Percentiles rank a stretch among this genome's conserved stretches.
These are phyloP conservation scores for Aphidoletes aphidimyza DNA, from an alignment of 2,888 invertebrate species.

Conservation along the genomic window DNA sequence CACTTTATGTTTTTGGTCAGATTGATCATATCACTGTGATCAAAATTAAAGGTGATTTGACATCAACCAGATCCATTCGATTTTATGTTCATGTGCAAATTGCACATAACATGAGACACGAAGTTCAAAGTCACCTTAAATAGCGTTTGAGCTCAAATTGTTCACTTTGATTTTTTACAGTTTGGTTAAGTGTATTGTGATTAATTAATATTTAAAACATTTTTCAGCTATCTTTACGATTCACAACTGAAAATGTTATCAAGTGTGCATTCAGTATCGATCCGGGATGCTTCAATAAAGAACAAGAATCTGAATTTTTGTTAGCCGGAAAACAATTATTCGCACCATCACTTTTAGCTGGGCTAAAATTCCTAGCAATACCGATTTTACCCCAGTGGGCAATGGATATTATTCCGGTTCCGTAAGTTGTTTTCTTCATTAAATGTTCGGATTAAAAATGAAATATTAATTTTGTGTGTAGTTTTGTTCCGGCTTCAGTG, in stretches of 20 bases:
- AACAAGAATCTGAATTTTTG: slow-evolving; percentile 57
- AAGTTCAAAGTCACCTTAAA: no score
- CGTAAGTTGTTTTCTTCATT: slow-evolving; percentile 49
- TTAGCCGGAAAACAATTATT: slow-evolving; percentile 56
- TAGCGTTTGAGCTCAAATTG: no score
- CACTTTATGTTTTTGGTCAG: no score
- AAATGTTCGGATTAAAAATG: background rate
- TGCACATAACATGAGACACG: no score
- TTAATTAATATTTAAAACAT: background rate
- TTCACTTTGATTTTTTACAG: background rate
- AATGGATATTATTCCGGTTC: slow-evolving; percentile 44
- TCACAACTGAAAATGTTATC: slow-evolving; percentile 57
- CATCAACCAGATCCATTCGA: no score
- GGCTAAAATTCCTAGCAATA: slow-evolving; percentile 52
- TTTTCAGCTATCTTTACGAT: slow-evolving; percentile 55
- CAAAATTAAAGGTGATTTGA: no score
- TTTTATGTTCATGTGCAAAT: no score
- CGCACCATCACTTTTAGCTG: slow-evolving; percentile 18
- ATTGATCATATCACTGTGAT: no score
- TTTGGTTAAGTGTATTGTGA: background rate
- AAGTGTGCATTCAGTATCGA: slow-evolving; percentile 57
- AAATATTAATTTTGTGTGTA: slow-evolving; percentile 9
- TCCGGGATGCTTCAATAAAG: slow-evolving; percentile 57
- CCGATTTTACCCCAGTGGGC: slow-evolving; percentile 54
- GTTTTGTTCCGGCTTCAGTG: background rate